Evolutionary conservation across 2,888 invertebrate genomes (phyloP), one percentile per base, ranked within the genome.

Genomic region (Tetragonisca angustula): DNA sequence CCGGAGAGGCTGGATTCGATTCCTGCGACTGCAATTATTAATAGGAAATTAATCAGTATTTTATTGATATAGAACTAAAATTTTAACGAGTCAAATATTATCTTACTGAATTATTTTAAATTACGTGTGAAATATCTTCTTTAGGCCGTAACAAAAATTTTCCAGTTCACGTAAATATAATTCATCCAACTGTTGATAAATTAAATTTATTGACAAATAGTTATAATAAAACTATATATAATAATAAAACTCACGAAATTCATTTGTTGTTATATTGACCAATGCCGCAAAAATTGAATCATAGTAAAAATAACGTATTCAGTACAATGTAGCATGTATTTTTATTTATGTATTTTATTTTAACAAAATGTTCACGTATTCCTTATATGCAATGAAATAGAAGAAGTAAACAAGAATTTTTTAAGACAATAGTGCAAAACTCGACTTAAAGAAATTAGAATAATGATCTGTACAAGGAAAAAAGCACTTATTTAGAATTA

Each of bases 11-110:
- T 17, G 88, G 93, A 59, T 93, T 92, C 79, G 93, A 94, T 82
- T 88, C 93, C 17, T 94, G 94, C 77, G 93, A 93, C 75, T 94
- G 94, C 76, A 93, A 91, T 81, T 91, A 92, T 71, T 92, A 89
- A 92, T 76, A 79, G 17, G 15, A 86, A 70, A 79, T 72, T 61
- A 56, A 71, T 75, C 52, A 52, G 65, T 72, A 64, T 56, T 64
- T 81, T 74, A 75, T 85, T 77, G n/a, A 61, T 64, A 65, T 56
- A 54, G 32, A 83, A 65, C 6, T 70, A n/a, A 77, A 87, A 86
- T 83, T 87, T 56, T 67, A 83, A 69, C 43, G 59, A 81, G 62
- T 24, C 13, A 32, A 62, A 65, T 59, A 24, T 67, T 52, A 19
- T 56, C 52, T 67, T 49, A 59, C 13, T 56, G 21, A 70, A 11